Base-by-base conservation (phyloP, 2,113 vertebrate genomes). In the Mola mola region DNA sequence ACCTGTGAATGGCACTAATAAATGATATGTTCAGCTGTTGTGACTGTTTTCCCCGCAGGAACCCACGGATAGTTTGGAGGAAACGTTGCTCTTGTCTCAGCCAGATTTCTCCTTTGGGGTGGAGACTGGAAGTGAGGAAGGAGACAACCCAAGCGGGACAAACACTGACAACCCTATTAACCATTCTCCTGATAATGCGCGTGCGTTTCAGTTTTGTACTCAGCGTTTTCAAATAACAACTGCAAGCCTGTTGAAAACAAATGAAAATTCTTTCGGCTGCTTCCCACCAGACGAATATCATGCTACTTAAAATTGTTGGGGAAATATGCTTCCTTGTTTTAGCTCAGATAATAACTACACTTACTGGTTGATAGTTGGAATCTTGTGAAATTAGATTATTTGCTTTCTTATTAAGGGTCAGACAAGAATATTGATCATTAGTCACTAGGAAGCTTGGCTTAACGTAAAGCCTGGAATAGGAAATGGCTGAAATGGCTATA, bases 61-160 rank as follows among this genome's bases (percentile, higher is more conserved):
- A 64, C 93, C 96, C 25, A 95, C 95, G 46, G 96, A 98, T 68
- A 94, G 93, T 84, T 93, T 99, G 20, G 97, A 99, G 74, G 97
- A 98, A 29, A 98, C 95, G 13, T 88, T 99, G 88, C 88, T 98
- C 28, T 89, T 94, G 66, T 92, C 93, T 80, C 93, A 90, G 86
- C 82, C 92, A 9, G 95, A 97, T 70, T 94, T 95, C 75, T 92
- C 90, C 38, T 83, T 96, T 6, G 94, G 91, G 64, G 81, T 84
- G 1, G 95, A 95, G 77, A 83, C 70, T 22, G 71, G 65, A 75
- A 92, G 85, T 12, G 94, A 94, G 69, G 94, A 94, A 38, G 94
- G 91, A 44, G 93, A 94, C 51, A 94, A 93, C 52, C 88, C 77
- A 0, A 84, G 80, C 21, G 62, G 82, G 48, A 88, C 86, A 28